Percentiles rank a stretch among this genome's conserved stretches.
phyloP scores from a whole-genome alignment of 2,797 vertebrate species.

The Protosalanx chinensis region DNA sequence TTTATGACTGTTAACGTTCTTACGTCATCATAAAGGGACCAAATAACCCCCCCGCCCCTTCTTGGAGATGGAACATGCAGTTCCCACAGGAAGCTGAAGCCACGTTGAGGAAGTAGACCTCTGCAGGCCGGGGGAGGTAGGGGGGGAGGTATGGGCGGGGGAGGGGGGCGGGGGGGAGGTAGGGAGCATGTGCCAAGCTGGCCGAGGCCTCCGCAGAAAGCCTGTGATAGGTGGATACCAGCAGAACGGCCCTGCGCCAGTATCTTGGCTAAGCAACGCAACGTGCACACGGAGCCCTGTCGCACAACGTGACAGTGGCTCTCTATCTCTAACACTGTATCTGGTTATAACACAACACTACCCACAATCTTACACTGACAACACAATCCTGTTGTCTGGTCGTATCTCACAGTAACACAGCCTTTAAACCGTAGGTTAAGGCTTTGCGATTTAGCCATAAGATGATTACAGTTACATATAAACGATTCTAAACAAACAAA shows the following conservation, averaged over 20 bases:
- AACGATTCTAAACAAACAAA: neutral
- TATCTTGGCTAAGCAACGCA: neutral
- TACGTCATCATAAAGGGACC: neutral
- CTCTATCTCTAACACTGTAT: neutral
- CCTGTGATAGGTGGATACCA: neutral
- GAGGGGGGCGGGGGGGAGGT: conserved; percentile 1
- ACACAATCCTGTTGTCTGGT: conserved; percentile 27
- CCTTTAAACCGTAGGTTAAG: neutral
- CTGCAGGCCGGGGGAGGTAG: neutral
- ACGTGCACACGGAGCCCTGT: neutral
- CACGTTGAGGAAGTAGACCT: neutral
- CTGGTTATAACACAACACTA: neutral
- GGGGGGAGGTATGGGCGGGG: too few species aligned
- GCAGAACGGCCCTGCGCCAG: too few species aligned
- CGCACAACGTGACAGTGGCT: neutral
- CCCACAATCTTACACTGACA: conserved; percentile 23
- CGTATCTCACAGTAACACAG: conserved; percentile 10
- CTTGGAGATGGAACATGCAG: neutral
- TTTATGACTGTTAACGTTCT: neutral
- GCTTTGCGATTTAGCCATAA: neutral
- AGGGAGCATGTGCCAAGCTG: neutral
- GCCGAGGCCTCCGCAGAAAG: neutral
- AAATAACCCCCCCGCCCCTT: neutral
- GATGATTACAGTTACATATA: neutral
- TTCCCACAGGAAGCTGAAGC: neutral